Conservation (phyloP, 1,140 invertebrate genomes). For the Drosophila suzukii region DNA sequence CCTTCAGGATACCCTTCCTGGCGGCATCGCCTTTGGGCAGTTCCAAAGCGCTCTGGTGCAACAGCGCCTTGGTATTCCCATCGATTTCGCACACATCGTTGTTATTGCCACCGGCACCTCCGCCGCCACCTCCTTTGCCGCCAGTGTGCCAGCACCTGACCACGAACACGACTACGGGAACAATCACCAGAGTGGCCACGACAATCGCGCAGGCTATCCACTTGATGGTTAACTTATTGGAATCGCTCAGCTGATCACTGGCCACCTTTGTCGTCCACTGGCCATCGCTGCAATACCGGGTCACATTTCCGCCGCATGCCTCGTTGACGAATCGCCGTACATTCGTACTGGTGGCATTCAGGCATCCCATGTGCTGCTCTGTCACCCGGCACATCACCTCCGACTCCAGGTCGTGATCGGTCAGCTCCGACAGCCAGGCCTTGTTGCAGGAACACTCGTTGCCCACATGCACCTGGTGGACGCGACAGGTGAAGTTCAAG, state of each 20-base stretch:
- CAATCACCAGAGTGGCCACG: not conserved
- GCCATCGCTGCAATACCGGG: constrained; percentile 52
- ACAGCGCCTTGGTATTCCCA: not conserved
- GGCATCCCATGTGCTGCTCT: constrained; percentile 44
- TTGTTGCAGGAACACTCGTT: constrained; percentile 56
- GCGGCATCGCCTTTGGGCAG: not conserved
- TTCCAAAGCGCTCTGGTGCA: not conserved
- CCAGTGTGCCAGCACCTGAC: too few species aligned
- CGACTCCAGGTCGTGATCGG: constrained; percentile 66
- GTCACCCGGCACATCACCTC: constrained; percentile 63
- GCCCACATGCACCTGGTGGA: constrained; percentile 51
- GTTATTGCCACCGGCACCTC: not conserved
- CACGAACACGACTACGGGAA: not conserved
- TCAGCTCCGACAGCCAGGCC: constrained; percentile 41
- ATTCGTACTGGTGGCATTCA: constrained; percentile 66
- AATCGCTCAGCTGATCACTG: constrained; percentile 5
- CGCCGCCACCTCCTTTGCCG: not conserved
- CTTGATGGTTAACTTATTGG: not conserved
- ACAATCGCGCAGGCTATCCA: not conserved
- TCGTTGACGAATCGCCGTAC: constrained; percentile 56
- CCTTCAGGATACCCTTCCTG: not conserved
- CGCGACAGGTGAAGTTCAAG: constrained; percentile 67
- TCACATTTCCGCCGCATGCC: constrained; percentile 59
- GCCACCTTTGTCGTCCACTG: constrained; percentile 5
- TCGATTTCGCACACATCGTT: not conserved